These are phyloP conservation scores for Otocyon megalotis DNA, from an alignment of 2,113 vertebrate genomes.

Conservation along the genomic window DNA sequence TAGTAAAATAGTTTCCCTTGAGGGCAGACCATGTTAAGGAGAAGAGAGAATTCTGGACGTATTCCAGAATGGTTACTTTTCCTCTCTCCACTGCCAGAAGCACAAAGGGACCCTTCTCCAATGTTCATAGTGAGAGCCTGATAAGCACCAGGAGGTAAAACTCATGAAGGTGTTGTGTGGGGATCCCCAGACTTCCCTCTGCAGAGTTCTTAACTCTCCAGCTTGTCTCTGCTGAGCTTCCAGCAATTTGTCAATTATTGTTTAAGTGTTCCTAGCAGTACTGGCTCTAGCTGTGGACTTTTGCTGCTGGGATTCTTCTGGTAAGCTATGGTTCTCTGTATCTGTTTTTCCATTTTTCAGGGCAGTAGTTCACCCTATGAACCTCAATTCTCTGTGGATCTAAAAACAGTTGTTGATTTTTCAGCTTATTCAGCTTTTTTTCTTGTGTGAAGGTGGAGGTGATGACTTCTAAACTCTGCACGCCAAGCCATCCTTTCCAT, in stretches of 20 bases:
- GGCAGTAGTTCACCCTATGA: not conserved
- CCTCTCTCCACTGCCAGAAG: not conserved
- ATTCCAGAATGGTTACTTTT: not conserved
- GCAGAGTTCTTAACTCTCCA: conserved; percentile 5
- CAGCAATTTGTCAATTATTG: not conserved
- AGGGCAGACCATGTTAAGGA: not conserved
- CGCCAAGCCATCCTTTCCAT: not conserved
- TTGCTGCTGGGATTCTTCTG: not conserved
- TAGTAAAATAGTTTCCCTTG: not conserved
- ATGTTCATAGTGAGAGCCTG: not conserved
- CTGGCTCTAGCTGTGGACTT: not conserved
- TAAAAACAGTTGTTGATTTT: conserved; percentile 30
- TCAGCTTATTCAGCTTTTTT: not conserved
- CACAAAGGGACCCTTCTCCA: not conserved
- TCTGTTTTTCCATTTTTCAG: not conserved
- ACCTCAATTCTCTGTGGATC: not conserved
- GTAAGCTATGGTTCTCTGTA: not conserved
- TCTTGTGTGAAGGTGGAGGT: not conserved
- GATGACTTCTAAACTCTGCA: not conserved
- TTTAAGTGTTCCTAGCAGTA: not conserved
- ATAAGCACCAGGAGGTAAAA: not conserved
- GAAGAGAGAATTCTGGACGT: not conserved
- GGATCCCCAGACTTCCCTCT: not conserved
- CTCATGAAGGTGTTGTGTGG: not conserved
- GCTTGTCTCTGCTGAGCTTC: not conserved